A percentile compares a stretch with the other conserved stretches of the same genome.
Evolutionary conservation across 2,888 invertebrate genomes (phyloP).

Genomic region (Chouioia cunea): DNA sequence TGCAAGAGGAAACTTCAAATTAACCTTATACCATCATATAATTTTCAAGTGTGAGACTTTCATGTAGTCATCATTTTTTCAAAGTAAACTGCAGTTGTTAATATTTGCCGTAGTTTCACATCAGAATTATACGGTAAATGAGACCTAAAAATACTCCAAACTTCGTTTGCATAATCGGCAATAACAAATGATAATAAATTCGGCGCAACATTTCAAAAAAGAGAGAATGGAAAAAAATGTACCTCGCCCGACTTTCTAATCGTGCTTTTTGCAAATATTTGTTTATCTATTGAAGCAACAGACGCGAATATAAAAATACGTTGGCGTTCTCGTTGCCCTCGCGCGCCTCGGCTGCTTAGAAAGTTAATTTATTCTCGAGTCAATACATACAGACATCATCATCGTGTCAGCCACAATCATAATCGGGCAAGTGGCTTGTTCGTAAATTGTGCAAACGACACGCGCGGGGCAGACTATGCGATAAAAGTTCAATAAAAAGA

Average conservation of each 20-base stretch:
- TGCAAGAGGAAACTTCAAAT: too few relatives aligned
- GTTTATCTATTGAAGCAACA: conserved; percentile 38
- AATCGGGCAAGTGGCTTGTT: conserved; percentile 29
- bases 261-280: conserved; percentile 29
- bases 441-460: conserved; percentile 44
- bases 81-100: too few relatives aligned
- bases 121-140: neutral
- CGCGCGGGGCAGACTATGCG: neutral
- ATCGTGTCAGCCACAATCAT: conserved; percentile 28
- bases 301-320: conserved; percentile 30
- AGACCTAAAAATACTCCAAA: neutral
- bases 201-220: neutral
- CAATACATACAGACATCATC: conserved; percentile 37
- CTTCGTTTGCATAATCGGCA: neutral
- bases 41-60: too few relatives aligned
- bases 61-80: too few relatives aligned
- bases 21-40: too few relatives aligned
- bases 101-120: too few relatives aligned
- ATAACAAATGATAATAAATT: conserved; percentile 17
- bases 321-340: conserved; percentile 7
- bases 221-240: neutral
- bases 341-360: conserved; percentile 26
- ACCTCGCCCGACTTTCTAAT: conserved; percentile 38
- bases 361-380: conserved; percentile 46
- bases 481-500: conserved; percentile 38